A percentile compares a stretch with the other conserved stretches of the same genome.
Conservation (phyloP, 2,113 vertebrate genomes). For the Psilopogon haemacephalus region DNA sequence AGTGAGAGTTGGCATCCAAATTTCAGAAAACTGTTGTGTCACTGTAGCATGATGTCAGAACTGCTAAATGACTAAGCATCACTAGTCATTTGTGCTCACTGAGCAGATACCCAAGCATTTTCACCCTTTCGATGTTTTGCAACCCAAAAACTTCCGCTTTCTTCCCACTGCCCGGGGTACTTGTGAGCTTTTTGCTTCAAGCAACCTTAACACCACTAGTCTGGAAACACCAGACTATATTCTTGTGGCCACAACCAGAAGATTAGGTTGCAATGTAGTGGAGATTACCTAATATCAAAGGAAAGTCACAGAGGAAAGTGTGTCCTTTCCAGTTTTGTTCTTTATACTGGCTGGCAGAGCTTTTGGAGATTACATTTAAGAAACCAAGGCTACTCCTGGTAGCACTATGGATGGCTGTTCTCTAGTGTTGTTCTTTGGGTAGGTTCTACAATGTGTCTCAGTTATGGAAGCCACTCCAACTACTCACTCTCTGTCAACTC, state of each 20-base stretch:
- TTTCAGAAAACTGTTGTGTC: not conserved
- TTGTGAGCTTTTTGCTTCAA: not conserved
- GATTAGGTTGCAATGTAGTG: not conserved
- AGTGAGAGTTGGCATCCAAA: not conserved
- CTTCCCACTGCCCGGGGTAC: not conserved
- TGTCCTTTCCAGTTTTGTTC: not conserved
- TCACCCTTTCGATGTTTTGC: not conserved
- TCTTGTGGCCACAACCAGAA: not conserved
- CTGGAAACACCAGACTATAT: not conserved
- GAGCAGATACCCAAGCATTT: not conserved
- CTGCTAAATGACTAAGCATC: not conserved
- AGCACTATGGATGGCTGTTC: not conserved
- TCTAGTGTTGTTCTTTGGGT: not conserved
- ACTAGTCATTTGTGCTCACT: not conserved
- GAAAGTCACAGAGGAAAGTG: not conserved
- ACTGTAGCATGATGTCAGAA: not conserved
- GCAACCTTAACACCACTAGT: not conserved
- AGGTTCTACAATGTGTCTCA: not conserved
- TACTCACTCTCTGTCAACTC: not conserved
- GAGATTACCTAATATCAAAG: not conserved
- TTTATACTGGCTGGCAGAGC: fast-evolving
- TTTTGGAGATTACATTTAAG: not conserved
- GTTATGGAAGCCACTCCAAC: not conserved
- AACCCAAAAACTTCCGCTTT: not conserved
- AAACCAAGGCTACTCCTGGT: not conserved